Conservation (phyloP, 2,113 vertebrate species). For the Pedetes capensis region DNA sequence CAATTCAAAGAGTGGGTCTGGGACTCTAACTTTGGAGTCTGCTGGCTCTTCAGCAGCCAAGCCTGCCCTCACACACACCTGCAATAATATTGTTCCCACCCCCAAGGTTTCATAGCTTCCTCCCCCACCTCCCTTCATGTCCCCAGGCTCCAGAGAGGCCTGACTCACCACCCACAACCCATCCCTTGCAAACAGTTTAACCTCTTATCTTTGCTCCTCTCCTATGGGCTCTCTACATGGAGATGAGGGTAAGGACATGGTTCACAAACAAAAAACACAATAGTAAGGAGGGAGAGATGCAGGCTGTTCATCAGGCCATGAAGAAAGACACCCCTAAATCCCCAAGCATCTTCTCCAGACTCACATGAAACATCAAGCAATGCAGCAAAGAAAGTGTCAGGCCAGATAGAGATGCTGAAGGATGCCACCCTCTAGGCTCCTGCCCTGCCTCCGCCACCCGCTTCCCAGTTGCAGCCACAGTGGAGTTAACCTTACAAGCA, state of each 20-base stretch:
- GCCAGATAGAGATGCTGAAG: background rate
- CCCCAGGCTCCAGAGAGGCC: background rate
- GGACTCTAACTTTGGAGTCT: background rate
- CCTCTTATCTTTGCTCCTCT: background rate
- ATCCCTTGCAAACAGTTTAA: background rate
- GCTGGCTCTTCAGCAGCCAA: background rate
- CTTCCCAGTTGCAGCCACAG: background rate
- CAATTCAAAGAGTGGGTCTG: background rate
- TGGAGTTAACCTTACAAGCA: background rate
- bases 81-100: background rate
- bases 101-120: background rate
- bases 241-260: background rate
- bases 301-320: background rate
- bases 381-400: background rate
- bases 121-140: background rate
- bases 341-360: background rate
- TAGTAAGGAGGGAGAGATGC: slow-evolving; percentile 1
- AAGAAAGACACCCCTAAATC: background rate
- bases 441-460: background rate
- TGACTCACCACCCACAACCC: background rate
- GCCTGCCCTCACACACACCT: background rate
- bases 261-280: slow-evolving; percentile 20
- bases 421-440: background rate
- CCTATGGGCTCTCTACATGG: background rate
- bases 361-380: slow-evolving; percentile 9